These are phyloP conservation scores for Pyralis farinalis DNA, from an alignment of 2,888 invertebrate genomes.

Conservation along the genomic window DNA sequence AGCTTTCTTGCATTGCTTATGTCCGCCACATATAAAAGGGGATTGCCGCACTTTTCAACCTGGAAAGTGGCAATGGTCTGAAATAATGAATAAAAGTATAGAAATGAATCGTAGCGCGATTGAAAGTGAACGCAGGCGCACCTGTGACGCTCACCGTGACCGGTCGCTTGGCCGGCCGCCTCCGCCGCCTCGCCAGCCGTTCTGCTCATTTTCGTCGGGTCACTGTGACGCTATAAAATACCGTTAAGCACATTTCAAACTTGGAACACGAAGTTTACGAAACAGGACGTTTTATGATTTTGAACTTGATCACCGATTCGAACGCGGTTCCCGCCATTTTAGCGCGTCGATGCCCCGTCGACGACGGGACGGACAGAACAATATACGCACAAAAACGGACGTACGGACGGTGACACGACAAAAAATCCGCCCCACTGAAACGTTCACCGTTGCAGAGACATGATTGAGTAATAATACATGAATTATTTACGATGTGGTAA, in stretches of 20 bases:
- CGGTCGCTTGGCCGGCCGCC: constrained; percentile 47
- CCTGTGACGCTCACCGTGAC: constrained; percentile 62
- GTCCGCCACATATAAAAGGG: too few species aligned
- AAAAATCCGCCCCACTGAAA: constrained; percentile 50
- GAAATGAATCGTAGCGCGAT: constrained; percentile 48
- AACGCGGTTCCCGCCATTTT: constrained; percentile 4
- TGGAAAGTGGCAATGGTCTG: not conserved
- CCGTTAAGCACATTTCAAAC: constrained; percentile 49
- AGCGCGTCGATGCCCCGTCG: constrained; percentile 3
- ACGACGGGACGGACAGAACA: constrained; percentile 53
- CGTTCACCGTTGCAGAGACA: constrained; percentile 56
- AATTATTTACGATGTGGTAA: constrained; percentile 77
- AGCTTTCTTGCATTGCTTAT: too few species aligned
- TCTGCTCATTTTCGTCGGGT: constrained; percentile 57
- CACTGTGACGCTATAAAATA: constrained; percentile 54
- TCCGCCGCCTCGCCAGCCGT: constrained; percentile 33
- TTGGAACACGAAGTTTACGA: constrained; percentile 26
- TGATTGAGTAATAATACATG: constrained; percentile 76
- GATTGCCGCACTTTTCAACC: not conserved
- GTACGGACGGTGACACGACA: constrained; percentile 38
- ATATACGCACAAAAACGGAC: constrained; percentile 51
- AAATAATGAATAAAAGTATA: constrained; percentile 32
- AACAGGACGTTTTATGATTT: constrained; percentile 22
- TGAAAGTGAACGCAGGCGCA: constrained; percentile 72
- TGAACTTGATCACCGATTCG: constrained; percentile 9